phyloP scores from a whole-genome alignment of 2,797 vertebrate genomes.

The Australoheros facetus region DNA sequence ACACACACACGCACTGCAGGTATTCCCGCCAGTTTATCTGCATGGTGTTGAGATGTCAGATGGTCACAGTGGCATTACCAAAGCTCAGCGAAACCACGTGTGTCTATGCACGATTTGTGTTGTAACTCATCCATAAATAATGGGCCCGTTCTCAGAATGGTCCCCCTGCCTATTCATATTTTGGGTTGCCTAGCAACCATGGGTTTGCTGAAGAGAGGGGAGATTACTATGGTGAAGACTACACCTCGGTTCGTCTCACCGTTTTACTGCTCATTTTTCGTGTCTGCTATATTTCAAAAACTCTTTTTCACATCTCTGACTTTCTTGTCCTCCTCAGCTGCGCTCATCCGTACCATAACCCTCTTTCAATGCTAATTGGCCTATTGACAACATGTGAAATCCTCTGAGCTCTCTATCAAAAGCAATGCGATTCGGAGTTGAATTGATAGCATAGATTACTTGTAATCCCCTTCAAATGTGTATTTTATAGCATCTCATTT shows the following conservation, averaged over 20 bases:
- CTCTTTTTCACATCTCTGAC: constrained; percentile 10
- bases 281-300: constrained; percentile 19
- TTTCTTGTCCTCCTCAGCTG: constrained; percentile 1
- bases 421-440: background rate
- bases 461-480: background rate
- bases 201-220: constrained; percentile 56
- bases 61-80: constrained; percentile 68
- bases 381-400: constrained; percentile 6
- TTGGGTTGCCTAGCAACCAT: constrained; percentile 78
- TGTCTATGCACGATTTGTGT: constrained; percentile 56
- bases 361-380: constrained; percentile 17
- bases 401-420: background rate
- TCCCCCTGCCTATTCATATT: constrained; percentile 76
- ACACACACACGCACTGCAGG: constrained; percentile 45
- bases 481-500: constrained; percentile 2
- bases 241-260: constrained; percentile 46
- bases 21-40: constrained; percentile 66
- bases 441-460: constrained; percentile 1
- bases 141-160: constrained; percentile 55
- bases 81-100: constrained; percentile 55
- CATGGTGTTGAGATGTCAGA: constrained; percentile 71
- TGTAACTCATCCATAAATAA: constrained; percentile 76
- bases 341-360: background rate
- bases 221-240: constrained; percentile 57
- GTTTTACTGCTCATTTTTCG: constrained; percentile 21